These are phyloP conservation scores for Cotesia typhae DNA, from an alignment of 1,140 invertebrate genomes.

Conservation along the genomic window DNA sequence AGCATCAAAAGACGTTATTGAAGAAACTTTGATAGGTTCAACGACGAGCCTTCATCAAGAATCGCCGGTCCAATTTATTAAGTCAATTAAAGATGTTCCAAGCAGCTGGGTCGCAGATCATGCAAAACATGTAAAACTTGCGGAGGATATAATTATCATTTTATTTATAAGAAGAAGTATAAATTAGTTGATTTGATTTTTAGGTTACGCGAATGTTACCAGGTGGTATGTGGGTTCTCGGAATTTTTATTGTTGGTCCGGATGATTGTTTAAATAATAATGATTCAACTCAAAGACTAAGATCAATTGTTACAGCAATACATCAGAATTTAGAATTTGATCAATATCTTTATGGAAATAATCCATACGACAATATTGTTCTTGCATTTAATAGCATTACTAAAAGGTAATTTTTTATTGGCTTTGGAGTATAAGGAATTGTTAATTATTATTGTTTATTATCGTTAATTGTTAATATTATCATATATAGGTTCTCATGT, in stretches of 20 bases:
- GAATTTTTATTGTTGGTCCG: constrained; percentile 70
- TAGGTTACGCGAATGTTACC: constrained; percentile 83
- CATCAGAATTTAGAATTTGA: constrained; percentile 68
- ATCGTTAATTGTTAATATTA: constrained; percentile 9
- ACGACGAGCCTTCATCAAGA: constrained; percentile 41
- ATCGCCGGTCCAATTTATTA: constrained; percentile 49
- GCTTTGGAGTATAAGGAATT: constrained; percentile 51
- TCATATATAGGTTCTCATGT: constrained; percentile 53
- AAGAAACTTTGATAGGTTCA: constrained; percentile 53
- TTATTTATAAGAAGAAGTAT: constrained; percentile 26
- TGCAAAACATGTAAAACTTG: constrained; percentile 69
- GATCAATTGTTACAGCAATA: constrained; percentile 67
- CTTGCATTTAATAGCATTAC: constrained; percentile 65
- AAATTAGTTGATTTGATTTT: constrained; percentile 30
- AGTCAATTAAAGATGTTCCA: constrained; percentile 64
- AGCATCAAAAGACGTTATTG: constrained; percentile 59
- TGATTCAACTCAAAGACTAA: constrained; percentile 64
- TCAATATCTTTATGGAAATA: constrained; percentile 69
- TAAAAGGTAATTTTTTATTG: constrained; percentile 56
- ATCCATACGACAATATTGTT: constrained; percentile 63
- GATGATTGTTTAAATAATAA: constrained; percentile 71
- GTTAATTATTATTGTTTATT: not conserved
- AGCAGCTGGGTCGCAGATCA: constrained; percentile 75
- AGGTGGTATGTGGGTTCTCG: constrained; percentile 81
- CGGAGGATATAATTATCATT: constrained; percentile 2